Conservation (phyloP, 2,797 vertebrate genomes). For the Prunella strophiata region DNA sequence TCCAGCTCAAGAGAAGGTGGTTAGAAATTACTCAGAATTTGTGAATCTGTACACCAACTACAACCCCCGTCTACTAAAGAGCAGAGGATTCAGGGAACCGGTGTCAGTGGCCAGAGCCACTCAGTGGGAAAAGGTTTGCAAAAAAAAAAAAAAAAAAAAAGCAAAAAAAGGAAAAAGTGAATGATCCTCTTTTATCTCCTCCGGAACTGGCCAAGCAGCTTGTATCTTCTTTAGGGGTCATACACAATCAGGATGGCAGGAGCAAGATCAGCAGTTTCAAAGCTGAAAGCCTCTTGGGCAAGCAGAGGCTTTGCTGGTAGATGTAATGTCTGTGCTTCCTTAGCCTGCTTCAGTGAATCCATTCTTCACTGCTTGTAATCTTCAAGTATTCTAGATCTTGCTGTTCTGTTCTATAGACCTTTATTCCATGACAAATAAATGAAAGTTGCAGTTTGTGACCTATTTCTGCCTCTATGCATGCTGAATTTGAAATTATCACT, state of each 20-base stretch:
- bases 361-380: background rate
- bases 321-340: background rate
- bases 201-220: background rate
- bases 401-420: background rate
- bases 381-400: background rate
- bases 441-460: background rate
- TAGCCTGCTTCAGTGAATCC: background rate
- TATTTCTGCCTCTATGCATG: background rate
- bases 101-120: background rate
- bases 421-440: background rate
- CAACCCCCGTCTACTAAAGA: background rate
- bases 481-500: background rate
- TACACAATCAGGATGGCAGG: background rate
- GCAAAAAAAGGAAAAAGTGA: background rate
- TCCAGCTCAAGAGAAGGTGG: background rate
- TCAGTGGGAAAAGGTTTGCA: background rate
- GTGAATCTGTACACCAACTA: background rate
- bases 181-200: background rate
- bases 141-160: background rate
- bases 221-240: background rate
- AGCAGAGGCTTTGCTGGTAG: background rate
- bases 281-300: background rate
- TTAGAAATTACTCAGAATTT: background rate
- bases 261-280: background rate
- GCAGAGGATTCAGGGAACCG: background rate